Conservation (phyloP, 2,113 vertebrate species). For the Pseudonaja textilis region DNA sequence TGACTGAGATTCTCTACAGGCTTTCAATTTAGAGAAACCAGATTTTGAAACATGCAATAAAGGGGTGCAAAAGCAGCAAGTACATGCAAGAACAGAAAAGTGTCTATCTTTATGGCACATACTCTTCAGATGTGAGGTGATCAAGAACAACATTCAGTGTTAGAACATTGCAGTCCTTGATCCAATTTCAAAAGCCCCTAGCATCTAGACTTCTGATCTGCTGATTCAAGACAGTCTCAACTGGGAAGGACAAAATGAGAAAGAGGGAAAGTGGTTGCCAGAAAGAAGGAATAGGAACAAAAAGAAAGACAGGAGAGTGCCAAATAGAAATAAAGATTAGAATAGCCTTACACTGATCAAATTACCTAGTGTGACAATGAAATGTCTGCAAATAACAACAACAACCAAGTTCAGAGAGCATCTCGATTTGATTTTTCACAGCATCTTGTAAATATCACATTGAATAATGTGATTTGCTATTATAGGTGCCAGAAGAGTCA, state of each 20-base stretch:
- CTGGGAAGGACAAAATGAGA: background rate
- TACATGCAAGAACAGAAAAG: background rate
- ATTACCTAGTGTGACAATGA: background rate
- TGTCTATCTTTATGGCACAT: background rate
- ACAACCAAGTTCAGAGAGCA: background rate
- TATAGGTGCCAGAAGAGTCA: conserved; percentile 21
- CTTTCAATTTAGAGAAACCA: background rate
- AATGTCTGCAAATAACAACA: background rate
- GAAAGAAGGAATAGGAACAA: background rate
- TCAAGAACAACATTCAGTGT: background rate
- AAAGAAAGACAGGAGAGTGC: background rate
- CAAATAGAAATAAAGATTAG: conserved; percentile 37
- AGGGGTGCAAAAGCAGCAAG: background rate
- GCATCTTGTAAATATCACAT: background rate
- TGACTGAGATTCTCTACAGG: too few species aligned
- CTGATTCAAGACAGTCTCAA: background rate
- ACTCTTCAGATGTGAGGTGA: background rate
- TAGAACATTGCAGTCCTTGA: background rate
- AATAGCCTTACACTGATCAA: background rate
- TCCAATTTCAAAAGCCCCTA: background rate
- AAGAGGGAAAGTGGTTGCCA: background rate
- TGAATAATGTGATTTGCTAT: conserved; percentile 21
- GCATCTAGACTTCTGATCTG: background rate
- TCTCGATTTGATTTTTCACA: conserved; percentile 16
- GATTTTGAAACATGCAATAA: background rate